These are phyloP conservation scores for Nothura maculosa DNA, from an alignment of 2,797 vertebrate genomes.

Conservation along the genomic window DNA sequence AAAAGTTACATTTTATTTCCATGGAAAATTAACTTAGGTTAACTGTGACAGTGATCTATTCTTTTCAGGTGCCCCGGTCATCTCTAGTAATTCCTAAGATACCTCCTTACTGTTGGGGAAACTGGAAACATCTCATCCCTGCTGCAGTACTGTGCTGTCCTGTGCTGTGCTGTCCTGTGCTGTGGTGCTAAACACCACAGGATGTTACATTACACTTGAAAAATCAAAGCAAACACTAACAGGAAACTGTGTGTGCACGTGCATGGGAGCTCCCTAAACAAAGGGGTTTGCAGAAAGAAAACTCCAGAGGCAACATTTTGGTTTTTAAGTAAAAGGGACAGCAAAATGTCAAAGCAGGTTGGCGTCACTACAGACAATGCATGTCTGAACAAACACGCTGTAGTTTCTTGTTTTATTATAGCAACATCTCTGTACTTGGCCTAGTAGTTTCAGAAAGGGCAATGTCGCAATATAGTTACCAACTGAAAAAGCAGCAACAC, in stretches of 20 bases:
- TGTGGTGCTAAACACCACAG: not conserved
- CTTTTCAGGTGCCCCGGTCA: not conserved
- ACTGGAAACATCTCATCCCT: not conserved
- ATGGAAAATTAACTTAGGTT: not conserved
- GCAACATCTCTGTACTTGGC: not conserved
- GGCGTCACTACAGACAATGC: conserved; percentile 22
- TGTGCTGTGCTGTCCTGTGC: not conserved
- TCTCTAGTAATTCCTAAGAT: not conserved
- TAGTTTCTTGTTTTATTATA: not conserved
- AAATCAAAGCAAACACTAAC: not conserved
- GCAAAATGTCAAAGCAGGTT: not conserved
- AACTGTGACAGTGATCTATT: not conserved
- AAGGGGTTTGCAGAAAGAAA: not conserved
- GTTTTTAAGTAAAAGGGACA: not conserved
- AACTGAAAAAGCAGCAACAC: not conserved
- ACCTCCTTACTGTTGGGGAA: not conserved
- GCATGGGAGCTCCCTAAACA: not conserved
- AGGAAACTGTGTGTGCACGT: not conserved
- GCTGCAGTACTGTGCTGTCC: not conserved
- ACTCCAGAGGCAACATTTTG: not conserved
- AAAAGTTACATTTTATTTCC: not conserved
- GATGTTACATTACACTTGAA: not conserved
- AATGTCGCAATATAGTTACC: not conserved
- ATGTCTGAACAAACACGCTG: conserved; percentile 13
- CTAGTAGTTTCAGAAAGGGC: not conserved